Conservation (phyloP, 1,140 invertebrate species). For the Popillia japonica region DNA sequence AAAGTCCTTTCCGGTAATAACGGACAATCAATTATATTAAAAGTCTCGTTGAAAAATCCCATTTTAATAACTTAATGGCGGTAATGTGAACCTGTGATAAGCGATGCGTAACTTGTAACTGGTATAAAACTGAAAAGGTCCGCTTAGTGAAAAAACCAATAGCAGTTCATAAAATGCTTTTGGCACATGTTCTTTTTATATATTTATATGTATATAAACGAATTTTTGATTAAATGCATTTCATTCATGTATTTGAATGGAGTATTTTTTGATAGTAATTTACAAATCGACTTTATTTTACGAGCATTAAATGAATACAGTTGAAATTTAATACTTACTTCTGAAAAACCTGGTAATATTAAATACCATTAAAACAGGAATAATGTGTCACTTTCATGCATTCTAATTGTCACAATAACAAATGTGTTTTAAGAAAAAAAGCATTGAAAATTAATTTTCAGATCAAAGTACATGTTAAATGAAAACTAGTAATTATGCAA, state of each 20-base stretch:
- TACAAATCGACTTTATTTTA: neutral
- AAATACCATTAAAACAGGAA: too few relatives aligned
- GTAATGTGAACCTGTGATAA: constrained; percentile 27
- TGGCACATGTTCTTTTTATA: neutral
- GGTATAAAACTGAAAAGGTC: neutral
- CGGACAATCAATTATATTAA: constrained; percentile 15
- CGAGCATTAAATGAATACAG: neutral
- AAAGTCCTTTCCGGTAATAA: neutral
- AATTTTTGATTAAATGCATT: constrained; percentile 19
- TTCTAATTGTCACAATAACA: too few relatives aligned
- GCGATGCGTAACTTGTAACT: constrained; percentile 16
- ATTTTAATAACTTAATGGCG: constrained; percentile 27
- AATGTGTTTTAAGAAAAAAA: too few relatives aligned
- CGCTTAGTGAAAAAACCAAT: neutral
- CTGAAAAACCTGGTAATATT: too few relatives aligned
- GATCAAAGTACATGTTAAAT: too few relatives aligned
- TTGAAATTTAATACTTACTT: neutral
- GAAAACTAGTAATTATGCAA: too few relatives aligned
- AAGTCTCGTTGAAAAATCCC: constrained; percentile 25
- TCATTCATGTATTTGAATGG: neutral
- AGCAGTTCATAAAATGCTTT: neutral
- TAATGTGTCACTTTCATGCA: too few relatives aligned
- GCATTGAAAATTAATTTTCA: too few relatives aligned
- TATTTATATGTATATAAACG: neutral
- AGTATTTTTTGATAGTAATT: neutral